phyloP scores from a whole-genome alignment of 1,140 invertebrate genomes.

The Dinoponera quadriceps region DNA sequence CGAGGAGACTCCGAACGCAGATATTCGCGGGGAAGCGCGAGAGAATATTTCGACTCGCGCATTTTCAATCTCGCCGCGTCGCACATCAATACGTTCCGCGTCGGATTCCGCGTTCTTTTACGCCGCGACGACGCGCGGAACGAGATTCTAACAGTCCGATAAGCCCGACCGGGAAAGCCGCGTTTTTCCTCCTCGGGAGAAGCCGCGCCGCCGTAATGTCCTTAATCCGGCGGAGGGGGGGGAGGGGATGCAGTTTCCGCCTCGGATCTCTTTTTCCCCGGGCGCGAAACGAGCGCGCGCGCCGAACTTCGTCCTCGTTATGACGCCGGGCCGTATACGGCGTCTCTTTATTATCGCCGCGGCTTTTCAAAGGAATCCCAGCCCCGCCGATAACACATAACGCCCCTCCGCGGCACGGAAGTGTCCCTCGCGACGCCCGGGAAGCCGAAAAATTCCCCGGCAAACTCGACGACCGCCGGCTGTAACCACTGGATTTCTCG shows the following conservation, averaged over 20 bases:
- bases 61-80: not conserved
- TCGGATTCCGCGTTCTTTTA: no score
- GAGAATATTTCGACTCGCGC: not conserved
- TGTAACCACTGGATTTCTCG: constrained; percentile 17
- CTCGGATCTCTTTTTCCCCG: constrained; percentile 59
- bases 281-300: constrained; percentile 53
- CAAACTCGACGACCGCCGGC: not conserved
- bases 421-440: constrained; percentile 20
- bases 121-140: constrained; percentile 51
- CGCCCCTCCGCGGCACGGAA: constrained; percentile 35
- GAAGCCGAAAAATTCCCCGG: constrained; percentile 58
- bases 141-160: constrained; percentile 64
- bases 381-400: constrained; percentile 65
- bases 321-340: constrained; percentile 60
- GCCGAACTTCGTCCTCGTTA: constrained; percentile 68
- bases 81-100: not conserved
- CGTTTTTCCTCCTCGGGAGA: no score
- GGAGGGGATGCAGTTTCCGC: constrained; percentile 52
- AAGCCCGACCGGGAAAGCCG: no score
- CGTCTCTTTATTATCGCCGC: constrained; percentile 69
- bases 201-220: constrained; percentile 58
- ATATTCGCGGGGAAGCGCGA: no score
- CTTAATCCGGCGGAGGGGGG: constrained; percentile 71
- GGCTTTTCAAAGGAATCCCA: constrained; percentile 72
- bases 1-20: no score